Conservation (phyloP, 2,888 invertebrate species). For the Axea sp. region DNA sequence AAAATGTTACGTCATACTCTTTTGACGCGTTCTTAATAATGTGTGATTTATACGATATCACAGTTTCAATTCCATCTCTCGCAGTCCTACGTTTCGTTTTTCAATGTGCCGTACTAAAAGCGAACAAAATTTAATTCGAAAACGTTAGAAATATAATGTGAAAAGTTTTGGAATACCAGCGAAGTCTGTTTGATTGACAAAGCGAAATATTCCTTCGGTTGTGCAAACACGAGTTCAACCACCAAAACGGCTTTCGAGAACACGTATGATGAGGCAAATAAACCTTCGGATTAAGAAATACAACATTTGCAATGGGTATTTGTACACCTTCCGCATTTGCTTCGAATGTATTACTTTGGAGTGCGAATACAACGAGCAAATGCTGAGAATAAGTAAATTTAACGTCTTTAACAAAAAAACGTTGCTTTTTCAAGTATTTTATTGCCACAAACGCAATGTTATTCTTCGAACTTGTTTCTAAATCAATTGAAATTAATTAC, state of each 20-base stretch:
- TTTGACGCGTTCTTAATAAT: too few species aligned
- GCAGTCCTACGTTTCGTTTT: too few species aligned
- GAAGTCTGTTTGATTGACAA: conserved; percentile 36
- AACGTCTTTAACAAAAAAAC: conserved; percentile 15
- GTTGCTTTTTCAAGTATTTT: not conserved
- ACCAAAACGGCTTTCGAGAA: conserved; percentile 37
- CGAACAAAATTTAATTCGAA: too few species aligned
- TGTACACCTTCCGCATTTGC: conserved; percentile 39
- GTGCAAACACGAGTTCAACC: conserved; percentile 33
- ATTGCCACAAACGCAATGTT: too few species aligned
- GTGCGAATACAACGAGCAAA: conserved; percentile 30
- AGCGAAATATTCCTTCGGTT: conserved; percentile 27
- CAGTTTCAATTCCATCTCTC: too few species aligned
- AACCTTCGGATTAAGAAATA: conserved; percentile 50
- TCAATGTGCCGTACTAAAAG: too few species aligned
- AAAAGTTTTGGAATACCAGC: not conserved
- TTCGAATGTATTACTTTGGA: conserved; percentile 38
- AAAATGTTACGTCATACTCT: too few species aligned
- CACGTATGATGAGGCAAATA: conserved; percentile 37
- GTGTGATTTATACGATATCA: too few species aligned
- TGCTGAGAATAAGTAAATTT: conserved; percentile 37
- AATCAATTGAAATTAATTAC: too few species aligned
- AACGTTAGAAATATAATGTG: too few species aligned
- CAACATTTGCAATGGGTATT: conserved; percentile 45
- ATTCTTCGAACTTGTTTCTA: too few species aligned